phyloP scores from a whole-genome alignment of 2,797 vertebrate species.

The Schizothorax lantsangensis region DNA sequence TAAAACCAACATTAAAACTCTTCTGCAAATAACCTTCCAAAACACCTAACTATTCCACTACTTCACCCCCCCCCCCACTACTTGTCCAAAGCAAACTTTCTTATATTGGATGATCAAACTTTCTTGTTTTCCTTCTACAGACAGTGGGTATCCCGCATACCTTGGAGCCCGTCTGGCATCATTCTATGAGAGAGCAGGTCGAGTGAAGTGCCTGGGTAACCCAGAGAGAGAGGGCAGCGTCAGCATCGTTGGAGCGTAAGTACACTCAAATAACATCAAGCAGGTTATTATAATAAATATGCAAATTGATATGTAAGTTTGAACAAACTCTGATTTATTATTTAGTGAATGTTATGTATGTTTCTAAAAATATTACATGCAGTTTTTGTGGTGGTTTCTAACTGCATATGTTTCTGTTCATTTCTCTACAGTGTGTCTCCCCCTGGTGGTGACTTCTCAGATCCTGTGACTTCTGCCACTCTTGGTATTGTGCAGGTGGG shows the following conservation, averaged over 20 bases:
- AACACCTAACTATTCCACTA: no score
- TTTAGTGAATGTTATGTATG: neutral
- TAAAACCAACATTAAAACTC: no score
- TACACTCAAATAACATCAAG: slow-evolving; percentile 73
- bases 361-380: neutral
- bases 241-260: slow-evolving; percentile 97
- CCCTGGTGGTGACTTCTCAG: slow-evolving; percentile 98
- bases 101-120: neutral
- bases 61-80: no score
- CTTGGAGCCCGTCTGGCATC: slow-evolving; percentile 95
- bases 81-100: neutral
- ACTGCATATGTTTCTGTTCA: neutral
- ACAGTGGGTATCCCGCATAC: slow-evolving; percentile 90
- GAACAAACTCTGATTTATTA: neutral
- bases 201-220: slow-evolving; percentile 96
- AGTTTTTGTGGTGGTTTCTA: neutral
- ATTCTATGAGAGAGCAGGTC: slow-evolving; percentile 94
- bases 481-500: slow-evolving; percentile 96
- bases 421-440: slow-evolving; percentile 88
- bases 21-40: no score
- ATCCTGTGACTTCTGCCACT: slow-evolving; percentile 98
- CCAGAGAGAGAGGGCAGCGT: slow-evolving; percentile 95
- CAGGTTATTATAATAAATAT: slow-evolving; percentile 48
- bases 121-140: slow-evolving; percentile 72
- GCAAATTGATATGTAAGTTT: neutral